Base-by-base conservation (phyloP, 2,797 vertebrate species). In the Acipenser oxyrinchus region DNA sequence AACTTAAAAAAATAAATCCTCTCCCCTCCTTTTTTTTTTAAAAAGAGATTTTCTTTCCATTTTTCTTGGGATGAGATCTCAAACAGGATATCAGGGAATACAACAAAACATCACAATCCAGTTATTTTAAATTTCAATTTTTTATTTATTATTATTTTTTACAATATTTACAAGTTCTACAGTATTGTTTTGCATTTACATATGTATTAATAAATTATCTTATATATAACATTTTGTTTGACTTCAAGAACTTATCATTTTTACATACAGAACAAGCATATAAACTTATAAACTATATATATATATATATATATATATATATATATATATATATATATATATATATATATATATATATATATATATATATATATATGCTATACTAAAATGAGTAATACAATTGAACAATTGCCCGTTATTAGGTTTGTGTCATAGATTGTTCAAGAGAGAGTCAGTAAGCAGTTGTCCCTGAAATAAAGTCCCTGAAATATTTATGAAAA, bases 251-350 rank as follows among this genome's bases (percentile, higher is more conserved):
- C 23, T 37, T 18, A 18, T 18, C 15, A 18, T 37, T 37, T 37
- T 37, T 37, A 37, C 23, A 37, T 7, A 58, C 11, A 58, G 12
- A 7, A 58, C 55, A 58, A 4, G 55, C 13, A 12, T 10, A n/a
- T 58, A 58, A 58, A 7, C 6, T 18, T 52, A 52, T 52, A 52
- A n/a, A n/a, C n/a, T 11, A 10, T 57, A 6, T 48, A 48, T 51
- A 52, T n/a, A 12, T 48, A 49, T 67, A 10, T 52, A 52, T 52
- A 52, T 11, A 10, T 57, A 6, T 48, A 48, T 51, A 52, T n/a
- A 12, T 48, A 49, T 67, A 70, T 67, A 70, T 70, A 66, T 67
- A 66, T 66, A 70, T 67, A 67, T 70, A 51, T 8, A 57, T 3
- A 66, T 64, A 15, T 12, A 55, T 50, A 70, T 52, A 52, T 52